Evolutionary conservation across 2,797 vertebrate species (phyloP).

Genomic region (Cossypha caffra): DNA sequence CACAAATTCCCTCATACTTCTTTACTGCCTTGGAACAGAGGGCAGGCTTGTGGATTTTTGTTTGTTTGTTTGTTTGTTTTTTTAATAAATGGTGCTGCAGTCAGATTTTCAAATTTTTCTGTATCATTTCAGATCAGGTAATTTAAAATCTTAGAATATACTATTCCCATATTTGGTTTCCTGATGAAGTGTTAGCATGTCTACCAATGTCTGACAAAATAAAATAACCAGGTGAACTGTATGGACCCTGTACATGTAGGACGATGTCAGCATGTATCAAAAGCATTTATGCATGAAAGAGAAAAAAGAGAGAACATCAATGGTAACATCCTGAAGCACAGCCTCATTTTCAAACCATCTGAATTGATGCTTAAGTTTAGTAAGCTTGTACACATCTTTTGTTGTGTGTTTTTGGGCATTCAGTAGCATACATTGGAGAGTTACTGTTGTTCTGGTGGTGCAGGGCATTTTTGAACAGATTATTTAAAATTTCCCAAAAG

Average conservation of each 20-base stretch:
- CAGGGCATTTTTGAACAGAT: not conserved
- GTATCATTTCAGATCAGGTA: not conserved
- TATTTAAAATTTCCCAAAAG: not conserved
- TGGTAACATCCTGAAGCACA: not conserved
- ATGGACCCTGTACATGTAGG: fast-evolving
- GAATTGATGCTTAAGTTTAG: not conserved
- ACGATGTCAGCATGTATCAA: not conserved
- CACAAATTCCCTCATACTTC: not conserved
- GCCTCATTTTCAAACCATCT: not conserved
- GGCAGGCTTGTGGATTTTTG: fast-evolving
- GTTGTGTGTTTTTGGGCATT: not conserved
- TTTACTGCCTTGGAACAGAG: not conserved
- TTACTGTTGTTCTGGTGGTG: not conserved
- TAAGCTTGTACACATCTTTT: not conserved
- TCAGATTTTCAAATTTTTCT: not conserved
- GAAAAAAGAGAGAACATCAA: not conserved
- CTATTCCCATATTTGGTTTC: not conserved
- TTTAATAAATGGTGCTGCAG: not conserved
- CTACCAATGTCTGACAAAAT: not conserved
- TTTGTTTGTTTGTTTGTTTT: not conserved
- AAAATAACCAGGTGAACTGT: not conserved
- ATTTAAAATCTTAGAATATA: not conserved
- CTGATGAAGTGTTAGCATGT: not conserved
- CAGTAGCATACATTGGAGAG: not conserved
- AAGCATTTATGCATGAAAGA: not conserved